These are phyloP conservation scores for Tenthredo notha DNA, from an alignment of 2,888 invertebrate genomes.

Conservation along the genomic window DNA sequence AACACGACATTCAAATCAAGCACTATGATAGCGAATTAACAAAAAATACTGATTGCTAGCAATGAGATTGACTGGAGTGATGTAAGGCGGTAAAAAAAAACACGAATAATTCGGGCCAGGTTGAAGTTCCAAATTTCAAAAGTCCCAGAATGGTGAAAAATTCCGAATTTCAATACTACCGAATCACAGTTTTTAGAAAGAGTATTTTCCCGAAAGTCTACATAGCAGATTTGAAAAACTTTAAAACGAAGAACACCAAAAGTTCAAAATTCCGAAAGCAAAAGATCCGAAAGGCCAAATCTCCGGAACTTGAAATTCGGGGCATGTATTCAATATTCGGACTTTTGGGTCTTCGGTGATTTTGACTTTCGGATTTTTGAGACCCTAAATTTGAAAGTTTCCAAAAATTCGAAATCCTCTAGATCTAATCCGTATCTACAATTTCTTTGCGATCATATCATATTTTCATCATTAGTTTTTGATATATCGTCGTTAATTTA, in stretches of 20 bases:
- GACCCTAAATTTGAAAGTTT: background rate
- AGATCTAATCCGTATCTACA: background rate
- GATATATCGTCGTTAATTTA: background rate
- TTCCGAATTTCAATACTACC: too few relatives aligned
- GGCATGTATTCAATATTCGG: too few relatives aligned
- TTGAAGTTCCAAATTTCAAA: background rate
- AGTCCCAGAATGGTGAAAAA: too few relatives aligned
- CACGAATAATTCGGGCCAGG: background rate
- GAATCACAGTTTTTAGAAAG: too few relatives aligned
- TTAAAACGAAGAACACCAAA: too few relatives aligned
- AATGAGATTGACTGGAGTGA: background rate
- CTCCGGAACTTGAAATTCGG: too few relatives aligned
- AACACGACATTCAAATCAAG: constrained; percentile 77
- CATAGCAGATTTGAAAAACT: too few relatives aligned
- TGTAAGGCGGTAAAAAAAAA: background rate
- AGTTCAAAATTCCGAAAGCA: background rate
- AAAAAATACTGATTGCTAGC: background rate
- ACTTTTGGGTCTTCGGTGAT: too few relatives aligned
- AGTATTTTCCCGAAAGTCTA: too few relatives aligned
- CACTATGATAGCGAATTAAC: constrained; percentile 64
- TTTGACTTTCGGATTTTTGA: too few relatives aligned
- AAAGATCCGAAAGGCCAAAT: too few relatives aligned
- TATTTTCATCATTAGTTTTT: background rate
- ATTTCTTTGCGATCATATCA: too few relatives aligned
- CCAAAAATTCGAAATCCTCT: background rate